Evolutionary conservation across 2,888 invertebrate genomes (phyloP), one percentile per base, ranked within the genome.

Genomic region (Ochropleura leucogaster): DNA sequence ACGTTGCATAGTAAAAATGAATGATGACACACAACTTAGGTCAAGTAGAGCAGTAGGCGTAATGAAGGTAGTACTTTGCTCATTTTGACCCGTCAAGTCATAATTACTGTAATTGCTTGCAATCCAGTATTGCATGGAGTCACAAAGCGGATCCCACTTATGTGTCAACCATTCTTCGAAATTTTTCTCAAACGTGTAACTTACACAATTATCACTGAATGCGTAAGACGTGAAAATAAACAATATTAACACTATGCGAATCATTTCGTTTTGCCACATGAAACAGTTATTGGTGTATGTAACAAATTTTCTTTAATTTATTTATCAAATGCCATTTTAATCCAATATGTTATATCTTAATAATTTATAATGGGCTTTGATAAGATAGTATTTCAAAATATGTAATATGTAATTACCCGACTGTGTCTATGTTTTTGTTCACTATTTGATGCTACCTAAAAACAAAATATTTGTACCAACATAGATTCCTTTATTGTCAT

Each of bases 161-260:
- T 88, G 83, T 18, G 72, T 78, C 53, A 94, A 94, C 10, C 85
- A 77, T 12, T 83, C 80, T 1, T 89, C 77, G 44, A 86, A 90
- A 14, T 85, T 84, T 14, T 89, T 83, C 70, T 91, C 91, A 68
- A 94, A 93, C 40, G 89, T 63, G 40, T 77, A 59, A 62, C 83
- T 86, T 10, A 90, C 87, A 81, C 94, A 94, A n/a, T 79, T 76
- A 16, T 92, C 88, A 78, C 90, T 78, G 40, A 76, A 53, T 62
- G 84, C 90, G 78, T 79, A 67, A 40, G 83, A 68, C 71, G 86
- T 75, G 14, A 84, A 68, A 46, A 80, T 68, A 57, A 79, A 49
- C 18, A 84, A 53, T 16, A 88, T 68, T 47, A 85, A 63, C 14
- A 86, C 62, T 47, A 79, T 64, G 30, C 69, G 69, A 68, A 83